These are phyloP conservation scores for Nemapogon koenigi DNA, from an alignment of 2,888 invertebrate species.

Conservation along the genomic window DNA sequence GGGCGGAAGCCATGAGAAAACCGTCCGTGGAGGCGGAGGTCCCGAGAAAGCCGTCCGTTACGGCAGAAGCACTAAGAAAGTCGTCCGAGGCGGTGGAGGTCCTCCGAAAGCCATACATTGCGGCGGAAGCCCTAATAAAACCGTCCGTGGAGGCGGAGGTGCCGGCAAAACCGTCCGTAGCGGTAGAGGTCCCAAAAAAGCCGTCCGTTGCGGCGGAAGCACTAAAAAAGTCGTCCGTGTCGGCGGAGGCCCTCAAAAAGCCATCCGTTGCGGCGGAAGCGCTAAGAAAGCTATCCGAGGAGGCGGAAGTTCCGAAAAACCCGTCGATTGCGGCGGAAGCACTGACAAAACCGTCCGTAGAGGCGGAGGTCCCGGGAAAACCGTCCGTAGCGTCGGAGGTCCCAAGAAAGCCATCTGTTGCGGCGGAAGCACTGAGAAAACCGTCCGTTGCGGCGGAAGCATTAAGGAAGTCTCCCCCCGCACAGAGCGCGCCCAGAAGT, in stretches of 20 bases:
- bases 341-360: slow-evolving; percentile 28
- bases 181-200: slow-evolving; percentile 13
- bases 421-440: slow-evolving; percentile 12
- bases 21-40: slow-evolving; percentile 6
- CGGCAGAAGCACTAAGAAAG: slow-evolving; percentile 12
- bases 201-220: too few species aligned
- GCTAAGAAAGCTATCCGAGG: slow-evolving; percentile 16
- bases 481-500: slow-evolving; percentile 19
- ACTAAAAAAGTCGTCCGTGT: slow-evolving; percentile 14
- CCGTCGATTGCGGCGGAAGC: slow-evolving; percentile 18
- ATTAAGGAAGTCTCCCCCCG: slow-evolving; percentile 1
- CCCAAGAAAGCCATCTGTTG: slow-evolving; percentile 27
- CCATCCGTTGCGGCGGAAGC: too few species aligned
- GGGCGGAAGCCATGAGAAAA: slow-evolving; percentile 12
- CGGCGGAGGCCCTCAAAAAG: slow-evolving; percentile 13
- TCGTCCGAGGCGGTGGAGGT: slow-evolving; percentile 12
- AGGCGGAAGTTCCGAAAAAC: slow-evolving; percentile 8
- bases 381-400: slow-evolving; percentile 24
- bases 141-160: slow-evolving; percentile 13
- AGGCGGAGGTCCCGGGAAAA: slow-evolving; percentile 18
- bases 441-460: slow-evolving; percentile 25
- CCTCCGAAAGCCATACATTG: slow-evolving; percentile 9
- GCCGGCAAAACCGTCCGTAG: slow-evolving; percentile 12
- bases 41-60: slow-evolving; percentile 13
- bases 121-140: slow-evolving; percentile 12